Percentiles rank a stretch among this genome's conserved stretches.
These are phyloP conservation scores for Eristalinus aeneus DNA, from an alignment of 2,888 invertebrate species.

Conservation along the genomic window DNA sequence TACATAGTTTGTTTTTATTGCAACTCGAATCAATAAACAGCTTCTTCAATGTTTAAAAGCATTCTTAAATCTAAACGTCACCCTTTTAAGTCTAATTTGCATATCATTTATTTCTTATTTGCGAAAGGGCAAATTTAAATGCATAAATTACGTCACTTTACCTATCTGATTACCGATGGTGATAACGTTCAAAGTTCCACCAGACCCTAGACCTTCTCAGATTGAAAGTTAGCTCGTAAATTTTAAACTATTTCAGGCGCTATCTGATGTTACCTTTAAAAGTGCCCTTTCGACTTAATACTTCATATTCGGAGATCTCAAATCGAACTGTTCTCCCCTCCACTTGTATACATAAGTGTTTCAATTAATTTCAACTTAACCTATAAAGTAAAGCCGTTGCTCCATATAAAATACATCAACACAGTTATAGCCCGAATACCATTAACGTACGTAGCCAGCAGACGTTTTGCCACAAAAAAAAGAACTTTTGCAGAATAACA, in stretches of 20 bases:
- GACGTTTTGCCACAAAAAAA: background rate
- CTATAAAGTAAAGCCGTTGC: background rate
- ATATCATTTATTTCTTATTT: too few relatives aligned
- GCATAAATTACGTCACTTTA: too few relatives aligned
- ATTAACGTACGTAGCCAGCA: background rate
- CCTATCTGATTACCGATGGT: too few relatives aligned
- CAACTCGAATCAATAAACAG: too few relatives aligned
- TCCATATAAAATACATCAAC: background rate
- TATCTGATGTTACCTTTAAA: background rate
- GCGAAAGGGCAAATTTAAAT: too few relatives aligned
- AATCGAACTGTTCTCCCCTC: background rate
- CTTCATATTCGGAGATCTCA: background rate
- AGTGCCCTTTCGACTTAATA: background rate
- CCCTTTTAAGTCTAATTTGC: too few relatives aligned
- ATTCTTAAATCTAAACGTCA: too few relatives aligned
- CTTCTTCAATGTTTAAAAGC: too few relatives aligned
- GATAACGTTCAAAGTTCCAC: background rate
- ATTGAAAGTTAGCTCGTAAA: background rate
- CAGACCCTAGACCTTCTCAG: background rate
- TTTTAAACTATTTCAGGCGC: background rate
- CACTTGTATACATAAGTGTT: background rate
- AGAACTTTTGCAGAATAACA: slow-evolving; percentile 14
- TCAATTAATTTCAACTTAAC: background rate
- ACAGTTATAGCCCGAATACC: background rate
- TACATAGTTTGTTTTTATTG: too few relatives aligned